Evolutionary conservation across 2,888 invertebrate species (phyloP), one percentile per base, ranked within the genome.

Genomic region (Lacanobia wlatinum): DNA sequence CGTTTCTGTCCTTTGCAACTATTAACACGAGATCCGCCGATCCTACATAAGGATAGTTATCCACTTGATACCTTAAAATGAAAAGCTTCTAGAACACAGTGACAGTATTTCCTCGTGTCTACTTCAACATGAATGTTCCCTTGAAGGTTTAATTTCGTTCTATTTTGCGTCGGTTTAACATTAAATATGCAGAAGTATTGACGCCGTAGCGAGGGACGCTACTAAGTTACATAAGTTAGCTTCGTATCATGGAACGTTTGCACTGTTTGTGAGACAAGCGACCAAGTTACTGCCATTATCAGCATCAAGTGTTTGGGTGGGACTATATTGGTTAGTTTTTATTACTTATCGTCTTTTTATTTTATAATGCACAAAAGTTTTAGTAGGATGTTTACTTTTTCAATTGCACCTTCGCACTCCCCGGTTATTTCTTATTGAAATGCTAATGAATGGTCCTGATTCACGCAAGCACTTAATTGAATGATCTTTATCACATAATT

Each of bases 121-220:
- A 63, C 23, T 50, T 50, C 14, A 38, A 10, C 52, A 28, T 28
- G 14, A 9, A 53, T 21, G 10, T 59, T 65, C 21, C 28, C 55
- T 74, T 62, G 21, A 48, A 56, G 50, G 34, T 18, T 28, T 40
- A 12, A 18, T 56, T 56, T 56, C 8, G 16, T 74, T 56, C 40
- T 9, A 14, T n/a, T 55, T 38, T 23, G 16, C 16, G 7, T 52
- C 56, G 38, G 68, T 62, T 34, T 21, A 5, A 2, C 6, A 75
- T 75, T 12, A 62, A 75, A 62, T 70, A 70, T 75, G 52, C 58
- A 75, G 1, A 18, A 40, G 46, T 78, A 78, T 78, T 78, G 70
- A 78, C 28, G 56, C 23, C 43, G 50, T 7, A 5, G 38, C 18
- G 18, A 10, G 16, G 43, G 9, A 46, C 10, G 38, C 50, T 8